Base-by-base conservation (phyloP, 1,140 invertebrate genomes). In the Meteorus sp. region DNA sequence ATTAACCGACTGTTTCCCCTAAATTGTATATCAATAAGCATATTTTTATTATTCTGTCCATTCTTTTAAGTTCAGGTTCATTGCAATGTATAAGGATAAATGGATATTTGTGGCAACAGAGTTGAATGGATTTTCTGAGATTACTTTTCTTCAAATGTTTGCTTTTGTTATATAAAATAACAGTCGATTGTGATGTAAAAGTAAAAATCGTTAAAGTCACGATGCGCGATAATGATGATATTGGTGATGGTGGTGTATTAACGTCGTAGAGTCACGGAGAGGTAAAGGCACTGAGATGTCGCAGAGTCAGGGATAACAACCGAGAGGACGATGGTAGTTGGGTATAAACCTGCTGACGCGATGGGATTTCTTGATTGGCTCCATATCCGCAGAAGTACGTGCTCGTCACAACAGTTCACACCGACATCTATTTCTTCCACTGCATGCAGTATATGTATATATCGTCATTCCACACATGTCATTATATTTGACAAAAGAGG, bases 341-440 rank as follows among this genome's bases (percentile, higher is more conserved):
- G 65, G n/a, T n/a, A n/a, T 67, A 73, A 77, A 77, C 64, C 60
- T 65, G 76, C 77, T 79, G 77, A 80, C 73, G 68, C 13, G 56
- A 61, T 68, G 69, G 70, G 51, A 59, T 78, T 78, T 66, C 66
- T 78, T 77, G 77, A 80, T 80, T 79, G 76, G 71, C 72, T 77
- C 74, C 69, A 78, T n/a, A n/a, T 78, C 75, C 72, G 72, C 71
- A 76, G 69, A 72, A 66, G 76, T 78, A 80, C 77, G 76, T 80
- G 77, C 72, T 79, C 75, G 74, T 77, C 78, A 78, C 77, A 79
- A 79, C 74, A 78, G 69, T 71, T 74, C 70, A 64, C 61, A 66
- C 59, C 25, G 29, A 22, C 11, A 33, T 33, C 29, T 11, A 33
- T 7, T n/a, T n/a, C n/a, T n/a, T n/a, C n/a, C n/a, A n/a, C n/a